Evolutionary conservation across 2,113 vertebrate genomes (phyloP), one percentile per base, ranked within the genome.

Genomic region (Neopipo cinnamomea): DNA sequence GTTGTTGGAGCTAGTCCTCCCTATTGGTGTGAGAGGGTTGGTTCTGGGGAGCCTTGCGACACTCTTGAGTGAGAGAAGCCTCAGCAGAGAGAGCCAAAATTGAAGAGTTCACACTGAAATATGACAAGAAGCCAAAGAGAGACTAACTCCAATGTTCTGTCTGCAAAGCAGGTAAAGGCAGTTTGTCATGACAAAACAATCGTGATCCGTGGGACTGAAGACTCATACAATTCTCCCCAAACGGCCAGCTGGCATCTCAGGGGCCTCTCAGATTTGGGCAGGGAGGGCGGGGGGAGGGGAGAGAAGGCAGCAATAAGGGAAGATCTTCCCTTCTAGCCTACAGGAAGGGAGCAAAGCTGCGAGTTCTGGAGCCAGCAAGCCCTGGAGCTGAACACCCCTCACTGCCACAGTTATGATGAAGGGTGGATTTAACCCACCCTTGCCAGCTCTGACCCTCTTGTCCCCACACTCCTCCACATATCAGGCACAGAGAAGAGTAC

Each of bases 21-120:
- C 27, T 3, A 0, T 44, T 56, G 47, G 8, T 0, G 0, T 33
- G 37, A 42, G 37, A 74, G 28, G 19, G 18, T 21, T 91, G 65
- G 21, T 39, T 53, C 50, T 83, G n/a, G 23, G 28, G 31, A 63
- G n/a, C 41, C 23, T 72, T 61, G 22, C 0, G 3, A 31, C 24
- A 23, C 22, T 73, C 35, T 14, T 0, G 1, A 44, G 42, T 52
- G 53, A 81, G 66, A 58, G 35, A 37, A 62, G 19, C 37, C 55
- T 53, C 12, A 59, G 61, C 35, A 91, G 70, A 68, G 25, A 70
- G 30, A 63, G 27, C 2, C 8, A 42, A 19, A 68, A 67, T n/a
- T 37, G 33, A 67, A 85, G 28, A 50, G 7, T 4, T 49, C 35
- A 53, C 31, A 44, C 31, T 39, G 58, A 62, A 85, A 77, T 25